Evolutionary conservation across 2,113 vertebrate genomes (phyloP).

Genomic region (Rhynchomys soricoides): DNA sequence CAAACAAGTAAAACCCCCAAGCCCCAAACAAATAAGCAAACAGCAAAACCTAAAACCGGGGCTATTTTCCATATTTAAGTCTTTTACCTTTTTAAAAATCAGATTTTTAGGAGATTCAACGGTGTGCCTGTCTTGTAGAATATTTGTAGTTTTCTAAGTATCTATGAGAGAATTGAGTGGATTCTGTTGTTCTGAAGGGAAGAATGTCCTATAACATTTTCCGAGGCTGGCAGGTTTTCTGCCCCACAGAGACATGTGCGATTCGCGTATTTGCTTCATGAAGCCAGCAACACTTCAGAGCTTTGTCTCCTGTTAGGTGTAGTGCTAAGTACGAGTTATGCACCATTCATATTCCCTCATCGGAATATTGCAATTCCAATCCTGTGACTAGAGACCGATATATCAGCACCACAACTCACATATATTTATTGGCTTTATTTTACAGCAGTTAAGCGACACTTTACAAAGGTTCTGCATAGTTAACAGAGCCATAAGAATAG

Average conservation of each 20-base stretch:
- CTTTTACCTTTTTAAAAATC: no score
- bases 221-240: not conserved
- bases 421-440: not conserved
- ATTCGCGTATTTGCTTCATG: not conserved
- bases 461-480: not conserved
- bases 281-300: not conserved
- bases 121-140: no score
- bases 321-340: not conserved
- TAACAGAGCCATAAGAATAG: not conserved
- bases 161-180: not conserved
- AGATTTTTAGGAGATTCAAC: no score
- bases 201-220: no score
- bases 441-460: not conserved
- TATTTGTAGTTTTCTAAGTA: no score
- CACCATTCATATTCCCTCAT: not conserved
- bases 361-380: not conserved
- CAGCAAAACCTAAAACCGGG: no score
- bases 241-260: not conserved
- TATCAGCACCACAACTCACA: not conserved
- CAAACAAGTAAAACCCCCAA: no score
- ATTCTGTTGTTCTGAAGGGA: no score
- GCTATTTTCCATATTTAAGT: no score
- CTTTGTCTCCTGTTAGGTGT: not conserved
- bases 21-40: no score
- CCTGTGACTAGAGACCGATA: not conserved